Conservation (phyloP, 1,140 invertebrate species). For the Phenacoccus solenopsis region DNA sequence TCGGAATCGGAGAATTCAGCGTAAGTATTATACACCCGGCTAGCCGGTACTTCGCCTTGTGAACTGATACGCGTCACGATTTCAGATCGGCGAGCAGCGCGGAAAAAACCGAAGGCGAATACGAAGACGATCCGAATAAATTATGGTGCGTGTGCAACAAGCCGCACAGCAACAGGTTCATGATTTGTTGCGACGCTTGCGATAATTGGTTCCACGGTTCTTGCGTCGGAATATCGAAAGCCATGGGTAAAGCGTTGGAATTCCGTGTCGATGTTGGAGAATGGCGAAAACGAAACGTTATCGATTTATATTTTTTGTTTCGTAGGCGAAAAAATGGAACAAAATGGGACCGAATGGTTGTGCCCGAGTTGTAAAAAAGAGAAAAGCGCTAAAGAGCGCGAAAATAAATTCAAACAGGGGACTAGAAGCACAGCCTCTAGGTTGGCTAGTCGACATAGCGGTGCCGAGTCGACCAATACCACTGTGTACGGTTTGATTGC, state of each 20-base stretch:
- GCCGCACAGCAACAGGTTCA: constrained; percentile 86
- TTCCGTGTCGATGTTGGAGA: no score
- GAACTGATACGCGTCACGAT: no score
- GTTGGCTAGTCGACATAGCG: background rate
- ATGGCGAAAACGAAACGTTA: no score
- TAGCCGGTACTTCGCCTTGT: no score
- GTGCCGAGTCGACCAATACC: background rate
- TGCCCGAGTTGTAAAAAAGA: constrained; percentile 72
- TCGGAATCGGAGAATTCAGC: background rate
- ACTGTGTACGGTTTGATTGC: background rate
- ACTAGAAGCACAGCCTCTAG: constrained; percentile 11
- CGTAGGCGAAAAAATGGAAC: constrained; percentile 72
- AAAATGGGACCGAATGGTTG: constrained; percentile 75
- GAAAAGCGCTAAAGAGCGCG: constrained; percentile 28
- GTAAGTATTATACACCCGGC: no score
- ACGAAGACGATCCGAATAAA: constrained; percentile 82
- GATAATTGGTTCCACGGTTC: constrained; percentile 96
- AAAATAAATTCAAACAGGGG: constrained; percentile 11
- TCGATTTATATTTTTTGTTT: background rate
- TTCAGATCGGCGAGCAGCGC: no score
- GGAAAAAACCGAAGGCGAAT: background rate
- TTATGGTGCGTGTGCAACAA: constrained; percentile 92
- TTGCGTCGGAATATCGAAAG: constrained; percentile 86
- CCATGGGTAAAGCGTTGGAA: constrained; percentile 56
- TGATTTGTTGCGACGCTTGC: constrained; percentile 94